These are phyloP conservation scores for Chrysotoxum bicinctum DNA, from an alignment of 2,888 invertebrate species.

Conservation along the genomic window DNA sequence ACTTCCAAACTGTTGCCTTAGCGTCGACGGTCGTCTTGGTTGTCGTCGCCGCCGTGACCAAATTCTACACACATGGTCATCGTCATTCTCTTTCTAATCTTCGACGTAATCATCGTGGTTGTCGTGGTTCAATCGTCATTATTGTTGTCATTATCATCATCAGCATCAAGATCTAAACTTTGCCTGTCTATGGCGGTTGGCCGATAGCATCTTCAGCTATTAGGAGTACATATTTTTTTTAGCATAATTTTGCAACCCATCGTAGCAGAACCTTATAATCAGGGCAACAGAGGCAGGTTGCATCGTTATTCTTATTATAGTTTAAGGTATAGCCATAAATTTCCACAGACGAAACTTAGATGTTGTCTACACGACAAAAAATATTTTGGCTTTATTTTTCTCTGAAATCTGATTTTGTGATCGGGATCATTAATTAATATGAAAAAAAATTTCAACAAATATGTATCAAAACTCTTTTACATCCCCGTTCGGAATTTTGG, in stretches of 20 bases:
- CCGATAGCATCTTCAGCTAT: slow-evolving; percentile 67
- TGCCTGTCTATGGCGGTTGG: slow-evolving; percentile 39
- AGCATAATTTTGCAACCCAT: slow-evolving; percentile 64
- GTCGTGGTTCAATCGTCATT: slow-evolving; percentile 32
- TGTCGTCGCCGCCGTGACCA: not conserved
- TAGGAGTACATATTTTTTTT: slow-evolving; percentile 67
- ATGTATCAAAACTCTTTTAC: no score
- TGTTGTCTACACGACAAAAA: not conserved
- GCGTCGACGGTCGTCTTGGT: not conserved
- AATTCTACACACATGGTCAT: slow-evolving; percentile 63
- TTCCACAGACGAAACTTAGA: slow-evolving; percentile 44
- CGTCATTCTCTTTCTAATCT: slow-evolving; percentile 27
- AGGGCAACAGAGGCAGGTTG: slow-evolving; percentile 63
- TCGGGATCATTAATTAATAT: no score
- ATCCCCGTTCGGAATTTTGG: no score
- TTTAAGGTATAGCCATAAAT: slow-evolving; percentile 51
- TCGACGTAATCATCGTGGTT: not conserved
- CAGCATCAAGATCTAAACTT: slow-evolving; percentile 64
- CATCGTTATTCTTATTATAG: slow-evolving; percentile 41
- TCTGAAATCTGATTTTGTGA: no score
- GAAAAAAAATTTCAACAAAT: no score
- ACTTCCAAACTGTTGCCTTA: not conserved
- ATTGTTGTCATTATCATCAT: slow-evolving; percentile 64
- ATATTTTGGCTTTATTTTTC: not conserved
- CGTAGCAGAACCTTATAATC: slow-evolving; percentile 63